Base-by-base conservation (phyloP, 2,797 vertebrate genomes). In the Nyctibius grandis region DNA sequence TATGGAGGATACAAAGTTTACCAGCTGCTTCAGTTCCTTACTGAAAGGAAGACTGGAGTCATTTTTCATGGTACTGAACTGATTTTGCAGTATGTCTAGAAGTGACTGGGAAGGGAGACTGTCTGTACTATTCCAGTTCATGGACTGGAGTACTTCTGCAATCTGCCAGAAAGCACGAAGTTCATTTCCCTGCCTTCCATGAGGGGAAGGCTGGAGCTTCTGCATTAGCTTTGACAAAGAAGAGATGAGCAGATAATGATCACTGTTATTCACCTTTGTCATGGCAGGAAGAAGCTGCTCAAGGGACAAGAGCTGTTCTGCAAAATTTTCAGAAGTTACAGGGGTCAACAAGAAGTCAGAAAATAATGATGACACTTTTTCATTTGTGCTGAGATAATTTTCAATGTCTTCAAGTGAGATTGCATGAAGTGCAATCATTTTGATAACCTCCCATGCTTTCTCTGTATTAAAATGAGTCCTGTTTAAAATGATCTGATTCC, bases 361-460 rank as follows among this genome's bases (percentile, higher is more conserved):
- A 93, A 96, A 89, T 69, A 96, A 95, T 8, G 93, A 93, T 26
- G 84, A 76, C 18, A 85, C 23, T 45, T 94, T 50, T 56, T 93
- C 86, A 63, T 56, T 92, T 87, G 47, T 42, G 51, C 47, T 34
- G 51, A 96, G 70, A 38, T 89, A 82, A 85, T 91, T 84, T 59
- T 73, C 88, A n/a, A 25, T 42, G 44, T 91, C 91, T 89, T 93
- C 77, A 85, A 92, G 88, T 0, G 48, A 76, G 63, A 94, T 0
- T 51, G 70, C 54, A 51, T 65, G 31, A 18, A 94, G 59, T 53
- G 77, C 63, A 85, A 94, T 69, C 83, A 67, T 93, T 95, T 91
- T 96, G n/a, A 95, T 82, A 91, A 86, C 60, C 67, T 95, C 91
- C 95, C 92, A 93, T 53, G 84, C 56, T 70, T 87, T 85, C 80